A percentile compares a stretch with the other conserved stretches of the same genome.
Evolutionary conservation across 2,113 vertebrate species (phyloP).

Genomic region (Ictalurus punctatus): DNA sequence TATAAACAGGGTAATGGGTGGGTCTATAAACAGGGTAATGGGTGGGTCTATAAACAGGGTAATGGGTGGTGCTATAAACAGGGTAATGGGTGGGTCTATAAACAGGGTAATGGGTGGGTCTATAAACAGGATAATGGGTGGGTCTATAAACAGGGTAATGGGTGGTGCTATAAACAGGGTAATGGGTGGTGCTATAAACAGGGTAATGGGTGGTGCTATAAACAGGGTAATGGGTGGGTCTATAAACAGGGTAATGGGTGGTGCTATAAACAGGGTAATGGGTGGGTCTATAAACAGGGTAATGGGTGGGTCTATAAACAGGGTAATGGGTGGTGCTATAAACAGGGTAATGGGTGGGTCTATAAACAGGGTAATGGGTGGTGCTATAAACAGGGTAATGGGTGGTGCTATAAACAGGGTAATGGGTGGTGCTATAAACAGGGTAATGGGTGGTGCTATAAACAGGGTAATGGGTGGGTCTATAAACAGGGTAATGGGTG

Average conservation of each 20-base stretch:
- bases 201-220: not conserved
- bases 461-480: not conserved
- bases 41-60: not conserved
- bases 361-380: not conserved
- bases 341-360: not conserved
- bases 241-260: not conserved
- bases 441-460: not conserved
- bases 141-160: no score
- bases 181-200: not conserved
- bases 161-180: no score
- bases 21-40: not conserved
- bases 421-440: not conserved
- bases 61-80: not conserved
- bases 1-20: not conserved
- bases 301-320: not conserved
- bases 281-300: not conserved
- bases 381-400: not conserved
- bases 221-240: not conserved
- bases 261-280: not conserved
- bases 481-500: not conserved
- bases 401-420: not conserved
- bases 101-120: no score
- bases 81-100: no score
- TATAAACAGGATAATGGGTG: no score
- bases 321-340: not conserved